Conservation (phyloP, 2,888 invertebrate genomes). For the Thumatha senex region DNA sequence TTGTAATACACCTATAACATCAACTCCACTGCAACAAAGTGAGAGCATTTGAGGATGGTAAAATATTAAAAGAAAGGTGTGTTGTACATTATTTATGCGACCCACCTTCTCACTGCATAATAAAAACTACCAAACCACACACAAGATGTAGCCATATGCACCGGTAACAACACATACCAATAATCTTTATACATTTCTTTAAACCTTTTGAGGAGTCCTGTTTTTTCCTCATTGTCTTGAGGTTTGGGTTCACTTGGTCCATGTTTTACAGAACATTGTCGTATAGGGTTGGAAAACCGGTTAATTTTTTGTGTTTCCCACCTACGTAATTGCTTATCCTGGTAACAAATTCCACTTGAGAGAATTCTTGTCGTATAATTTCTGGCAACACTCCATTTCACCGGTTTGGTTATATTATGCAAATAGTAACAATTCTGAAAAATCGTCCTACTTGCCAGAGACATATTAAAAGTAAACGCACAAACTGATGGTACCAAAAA, state of each 20-base stretch:
- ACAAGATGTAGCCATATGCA: conserved; percentile 94
- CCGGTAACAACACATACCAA: conserved; percentile 98
- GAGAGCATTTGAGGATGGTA: conserved; percentile 4
- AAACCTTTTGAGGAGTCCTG: conserved; percentile 90
- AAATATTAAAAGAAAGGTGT: not conserved
- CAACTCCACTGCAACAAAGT: conserved; percentile 91
- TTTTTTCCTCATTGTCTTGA: conserved; percentile 62
- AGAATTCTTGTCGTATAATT: conserved; percentile 52
- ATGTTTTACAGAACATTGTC: conserved; percentile 47
- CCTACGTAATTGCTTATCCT: conserved; percentile 37
- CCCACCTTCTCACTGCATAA: conserved; percentile 92
- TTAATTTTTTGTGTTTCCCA: conserved; percentile 38
- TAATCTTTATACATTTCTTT: conserved; percentile 97
- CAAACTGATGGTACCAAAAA: conserved; percentile 20
- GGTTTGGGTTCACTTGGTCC: conserved; percentile 28
- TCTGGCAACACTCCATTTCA: conserved; percentile 55
- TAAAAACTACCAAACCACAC: conserved; percentile 96
- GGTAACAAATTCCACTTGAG: conserved; percentile 53
- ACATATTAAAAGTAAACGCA: conserved; percentile 46
- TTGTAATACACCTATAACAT: conserved; percentile 91
- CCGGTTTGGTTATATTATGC: conserved; percentile 60
- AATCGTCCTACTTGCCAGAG: conserved; percentile 59
- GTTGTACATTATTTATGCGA: conserved; percentile 1
- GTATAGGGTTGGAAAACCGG: conserved; percentile 32
- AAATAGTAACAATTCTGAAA: conserved; percentile 55